Evolutionary conservation across 2,888 invertebrate species (phyloP), one percentile per base, ranked within the genome.

Genomic region (Caenorhabditis afra): DNA sequence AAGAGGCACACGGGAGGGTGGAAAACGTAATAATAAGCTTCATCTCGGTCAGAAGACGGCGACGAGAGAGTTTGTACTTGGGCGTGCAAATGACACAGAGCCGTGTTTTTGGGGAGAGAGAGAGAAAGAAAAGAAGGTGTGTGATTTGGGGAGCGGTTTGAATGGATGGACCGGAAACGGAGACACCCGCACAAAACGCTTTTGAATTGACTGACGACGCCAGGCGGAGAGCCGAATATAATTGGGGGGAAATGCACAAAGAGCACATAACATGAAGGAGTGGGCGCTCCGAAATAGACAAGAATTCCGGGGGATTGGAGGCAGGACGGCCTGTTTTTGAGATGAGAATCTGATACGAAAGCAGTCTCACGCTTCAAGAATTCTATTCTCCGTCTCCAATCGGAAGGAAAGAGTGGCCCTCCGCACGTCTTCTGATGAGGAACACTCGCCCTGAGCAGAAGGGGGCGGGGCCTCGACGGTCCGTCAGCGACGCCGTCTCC

Each of bases 21-120:
- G 41, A 57, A 73, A 73, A 73, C 50, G 64, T 64, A 73, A 58
- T 73, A 73, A 73, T 73, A 65, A 73, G 73, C 73, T 73, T 64
- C 73, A 58, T 73, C 64, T 23, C 8, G 55, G 29, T 11, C 35
- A 37, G 23, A 55, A 47, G 50, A 68, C 61, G 23, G 39, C 4
- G 14, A 22, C 22, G 8, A 44, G 22, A 58, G 50, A 45, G 50
- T 64, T 73, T 73, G 73, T 73, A 73, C 64, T 62, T 62, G 61
- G 45, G 66, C 50, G 67, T 68, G 68, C 61, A 59, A 68, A 70
- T 70, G 68, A 77, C 55, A 75, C 16, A 71, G 61, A 50, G 14
- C 44, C 23, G 18, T 64, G 47, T 64, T 62, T 64, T 39, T 58
- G 45, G 44, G 58, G 45, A 35, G 12, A 45, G 45, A 37, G 41